phyloP scores from a whole-genome alignment of 1,140 invertebrate genomes.

The Goniozus legneri region DNA sequence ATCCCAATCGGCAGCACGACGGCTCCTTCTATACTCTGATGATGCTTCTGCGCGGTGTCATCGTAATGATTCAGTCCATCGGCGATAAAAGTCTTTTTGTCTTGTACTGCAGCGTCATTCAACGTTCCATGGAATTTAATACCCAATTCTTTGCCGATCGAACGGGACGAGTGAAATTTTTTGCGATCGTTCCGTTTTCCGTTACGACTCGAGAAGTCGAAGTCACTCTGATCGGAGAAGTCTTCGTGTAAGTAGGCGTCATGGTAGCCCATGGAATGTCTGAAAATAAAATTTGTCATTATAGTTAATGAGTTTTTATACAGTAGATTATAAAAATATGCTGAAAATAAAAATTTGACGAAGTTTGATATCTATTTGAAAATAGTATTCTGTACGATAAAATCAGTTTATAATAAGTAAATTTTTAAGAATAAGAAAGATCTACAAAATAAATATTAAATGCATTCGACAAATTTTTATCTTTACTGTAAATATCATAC shows the following conservation, averaged over 20 bases:
- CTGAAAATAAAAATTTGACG: no score
- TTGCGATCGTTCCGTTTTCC: slow-evolving; percentile 4
- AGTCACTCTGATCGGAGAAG: not conserved
- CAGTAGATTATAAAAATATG: not conserved
- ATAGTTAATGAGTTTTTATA: not conserved
- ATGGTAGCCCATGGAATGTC: no score
- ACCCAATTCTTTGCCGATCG: slow-evolving; percentile 14
- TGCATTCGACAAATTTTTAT: not conserved
- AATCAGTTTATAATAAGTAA: no score
- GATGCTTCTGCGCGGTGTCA: no score
- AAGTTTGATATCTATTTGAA: no score
- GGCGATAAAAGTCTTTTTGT: not conserved
- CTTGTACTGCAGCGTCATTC: no score
- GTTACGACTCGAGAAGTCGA: slow-evolving; percentile 11
- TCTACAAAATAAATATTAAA: not conserved
- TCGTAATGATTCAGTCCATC: not conserved
- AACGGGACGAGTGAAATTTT: slow-evolving; percentile 17
- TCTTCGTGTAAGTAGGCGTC: slow-evolving; percentile 4
- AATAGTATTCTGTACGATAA: no score
- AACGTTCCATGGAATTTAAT: not conserved
- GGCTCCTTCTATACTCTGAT: slow-evolving; percentile 7
- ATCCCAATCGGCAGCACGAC: slow-evolving; percentile 14
- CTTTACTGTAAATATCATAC: slow-evolving; percentile 9
- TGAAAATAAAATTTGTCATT: no score
- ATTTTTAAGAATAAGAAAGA: not conserved